Conservation (phyloP, 2,797 vertebrate genomes). For the Schizopygopsis malacanthus region DNA sequence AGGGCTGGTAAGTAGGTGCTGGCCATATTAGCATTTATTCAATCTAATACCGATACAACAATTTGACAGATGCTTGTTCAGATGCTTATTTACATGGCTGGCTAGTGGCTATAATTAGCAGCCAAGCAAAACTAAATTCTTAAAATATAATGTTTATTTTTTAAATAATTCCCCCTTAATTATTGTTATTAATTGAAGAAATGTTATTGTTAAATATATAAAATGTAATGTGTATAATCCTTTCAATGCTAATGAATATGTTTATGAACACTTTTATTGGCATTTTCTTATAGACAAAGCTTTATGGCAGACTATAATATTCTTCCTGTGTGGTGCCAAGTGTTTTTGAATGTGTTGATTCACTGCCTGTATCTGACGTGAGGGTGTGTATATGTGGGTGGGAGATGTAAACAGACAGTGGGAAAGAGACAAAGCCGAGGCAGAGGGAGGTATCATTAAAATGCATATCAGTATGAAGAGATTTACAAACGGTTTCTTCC, state of each 20-base stretch:
- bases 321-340: not conserved
- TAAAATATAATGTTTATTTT: not conserved
- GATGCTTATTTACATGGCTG: not conserved
- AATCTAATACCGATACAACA: not conserved
- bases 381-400: constrained; percentile 16
- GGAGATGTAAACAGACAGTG: constrained; percentile 16
- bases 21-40: not conserved
- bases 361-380: not conserved
- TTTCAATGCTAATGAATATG: not conserved
- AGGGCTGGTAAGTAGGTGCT: not conserved
- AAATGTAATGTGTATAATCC: not conserved
- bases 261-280: not conserved
- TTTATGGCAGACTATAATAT: not conserved
- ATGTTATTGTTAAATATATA: not conserved
- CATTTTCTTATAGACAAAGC: not conserved
- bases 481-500: not conserved
- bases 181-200: not conserved
- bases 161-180: not conserved
- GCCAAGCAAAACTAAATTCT: not conserved
- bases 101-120: not conserved
- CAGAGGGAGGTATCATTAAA: constrained; percentile 8
- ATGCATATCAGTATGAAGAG: not conserved
- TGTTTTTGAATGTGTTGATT: constrained; percentile 16
- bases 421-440: constrained; percentile 4
- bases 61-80: not conserved